phyloP scores from a whole-genome alignment of 1,140 invertebrate species.

The Diorhabda carinulata region DNA sequence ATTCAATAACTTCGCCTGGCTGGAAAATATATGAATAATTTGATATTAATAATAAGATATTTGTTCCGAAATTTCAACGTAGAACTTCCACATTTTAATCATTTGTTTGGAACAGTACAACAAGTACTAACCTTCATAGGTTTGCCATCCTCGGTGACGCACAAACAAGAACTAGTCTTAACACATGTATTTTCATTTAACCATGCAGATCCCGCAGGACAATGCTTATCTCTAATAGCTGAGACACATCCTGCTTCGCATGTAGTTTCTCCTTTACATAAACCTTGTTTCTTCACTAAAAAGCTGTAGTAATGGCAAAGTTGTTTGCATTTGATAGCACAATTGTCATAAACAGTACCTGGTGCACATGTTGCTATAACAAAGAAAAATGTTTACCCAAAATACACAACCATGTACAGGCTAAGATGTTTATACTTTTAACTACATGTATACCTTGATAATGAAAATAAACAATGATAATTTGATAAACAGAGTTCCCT shows the following conservation, averaged over 20 bases:
- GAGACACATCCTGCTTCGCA: constrained; percentile 53
- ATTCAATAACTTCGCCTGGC: constrained; percentile 56
- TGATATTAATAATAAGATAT: constrained; percentile 3
- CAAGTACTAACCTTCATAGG: constrained; percentile 60
- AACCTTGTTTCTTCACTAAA: constrained; percentile 44
- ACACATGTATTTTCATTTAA: constrained; percentile 68
- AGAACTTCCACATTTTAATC: too few species aligned
- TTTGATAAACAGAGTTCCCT: too few species aligned
- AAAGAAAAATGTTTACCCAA: not conserved
- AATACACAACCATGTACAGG: constrained; percentile 19
- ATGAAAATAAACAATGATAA: too few species aligned
- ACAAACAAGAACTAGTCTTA: constrained; percentile 64
- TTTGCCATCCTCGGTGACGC: constrained; percentile 57
- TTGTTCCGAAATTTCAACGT: constrained; percentile 4
- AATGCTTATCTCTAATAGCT: constrained; percentile 24
- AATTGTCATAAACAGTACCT: constrained; percentile 49
- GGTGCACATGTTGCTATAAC: constrained; percentile 43
- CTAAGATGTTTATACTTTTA: too few species aligned
- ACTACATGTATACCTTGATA: too few species aligned
- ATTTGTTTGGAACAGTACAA: not conserved
- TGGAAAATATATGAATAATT: constrained; percentile 35
- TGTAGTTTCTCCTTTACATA: constrained; percentile 47
- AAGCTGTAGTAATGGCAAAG: constrained; percentile 54
- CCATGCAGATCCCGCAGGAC: constrained; percentile 52
- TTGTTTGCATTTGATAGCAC: constrained; percentile 54